phyloP scores from a whole-genome alignment of 1,140 invertebrate genomes.

The Caerostris darwini region DNA sequence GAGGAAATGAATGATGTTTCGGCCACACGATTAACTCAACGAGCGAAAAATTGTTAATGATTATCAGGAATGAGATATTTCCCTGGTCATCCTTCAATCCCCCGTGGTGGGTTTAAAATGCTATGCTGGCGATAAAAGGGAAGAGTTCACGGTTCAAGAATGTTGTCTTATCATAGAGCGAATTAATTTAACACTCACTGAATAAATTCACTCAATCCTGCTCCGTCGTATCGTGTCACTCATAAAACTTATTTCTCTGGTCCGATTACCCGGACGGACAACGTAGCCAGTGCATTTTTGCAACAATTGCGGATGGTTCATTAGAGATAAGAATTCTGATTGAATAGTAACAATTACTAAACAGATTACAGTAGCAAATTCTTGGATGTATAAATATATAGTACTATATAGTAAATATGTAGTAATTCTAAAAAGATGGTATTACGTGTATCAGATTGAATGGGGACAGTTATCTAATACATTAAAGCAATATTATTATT shows the following conservation, averaged over 20 bases:
- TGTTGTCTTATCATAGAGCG: constrained; percentile 23
- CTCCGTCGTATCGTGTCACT: background rate
- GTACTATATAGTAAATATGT: too few species aligned
- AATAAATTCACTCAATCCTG: constrained; percentile 42
- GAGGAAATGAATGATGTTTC: constrained; percentile 10
- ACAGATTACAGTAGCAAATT: too few species aligned
- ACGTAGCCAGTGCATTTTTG: background rate
- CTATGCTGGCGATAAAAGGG: background rate
- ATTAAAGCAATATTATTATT: too few species aligned
- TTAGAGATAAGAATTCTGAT: too few species aligned
- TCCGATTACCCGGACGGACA: background rate
- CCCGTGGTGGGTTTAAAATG: background rate
- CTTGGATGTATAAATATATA: too few species aligned
- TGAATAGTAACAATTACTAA: too few species aligned
- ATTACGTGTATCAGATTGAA: too few species aligned
- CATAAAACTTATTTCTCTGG: background rate
- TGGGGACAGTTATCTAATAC: too few species aligned
- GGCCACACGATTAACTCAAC: constrained; percentile 28
- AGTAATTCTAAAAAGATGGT: too few species aligned
- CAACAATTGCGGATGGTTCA: background rate
- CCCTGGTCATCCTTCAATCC: constrained; percentile 36
- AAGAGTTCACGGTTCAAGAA: constrained; percentile 54
- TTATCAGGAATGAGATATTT: constrained; percentile 37
- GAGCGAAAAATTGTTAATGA: constrained; percentile 54
- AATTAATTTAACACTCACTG: constrained; percentile 59